Evolutionary conservation across 2,888 invertebrate genomes (phyloP).

Genomic region (Schizaphis graminum): DNA sequence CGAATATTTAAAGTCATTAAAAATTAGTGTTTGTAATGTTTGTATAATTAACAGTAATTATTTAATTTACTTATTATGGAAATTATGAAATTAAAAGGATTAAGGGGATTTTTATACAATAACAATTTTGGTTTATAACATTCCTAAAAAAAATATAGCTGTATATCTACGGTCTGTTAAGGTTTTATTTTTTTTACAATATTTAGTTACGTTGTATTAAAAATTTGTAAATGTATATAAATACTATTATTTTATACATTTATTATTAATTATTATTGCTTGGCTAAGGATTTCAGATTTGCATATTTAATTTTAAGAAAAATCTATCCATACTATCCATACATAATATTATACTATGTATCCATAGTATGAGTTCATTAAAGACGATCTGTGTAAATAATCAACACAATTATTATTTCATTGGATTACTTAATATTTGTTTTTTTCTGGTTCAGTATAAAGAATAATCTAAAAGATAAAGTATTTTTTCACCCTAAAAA

Average conservation of each 20-base stretch:
- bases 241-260: background rate
- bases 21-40: conserved; percentile 47
- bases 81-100: conserved; percentile 22
- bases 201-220: background rate
- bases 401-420: background rate
- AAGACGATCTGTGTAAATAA: background rate
- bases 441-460: background rate
- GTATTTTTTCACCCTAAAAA: background rate
- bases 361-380: background rate
- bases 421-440: background rate
- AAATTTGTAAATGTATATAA: background rate
- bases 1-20: conserved; percentile 38
- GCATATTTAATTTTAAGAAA: background rate
- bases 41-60: conserved; percentile 54
- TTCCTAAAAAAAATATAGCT: background rate
- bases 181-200: conserved; percentile 17
- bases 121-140: conserved; percentile 35
- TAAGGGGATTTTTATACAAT: conserved; percentile 9
- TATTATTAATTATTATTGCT: background rate
- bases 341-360: background rate
- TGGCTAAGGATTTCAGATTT: background rate
- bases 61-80: conserved; percentile 52
- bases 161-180: background rate
- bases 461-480: background rate
- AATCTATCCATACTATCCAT: background rate